phyloP scores from a whole-genome alignment of 1,140 invertebrate genomes.

The Micrasema minimum region DNA sequence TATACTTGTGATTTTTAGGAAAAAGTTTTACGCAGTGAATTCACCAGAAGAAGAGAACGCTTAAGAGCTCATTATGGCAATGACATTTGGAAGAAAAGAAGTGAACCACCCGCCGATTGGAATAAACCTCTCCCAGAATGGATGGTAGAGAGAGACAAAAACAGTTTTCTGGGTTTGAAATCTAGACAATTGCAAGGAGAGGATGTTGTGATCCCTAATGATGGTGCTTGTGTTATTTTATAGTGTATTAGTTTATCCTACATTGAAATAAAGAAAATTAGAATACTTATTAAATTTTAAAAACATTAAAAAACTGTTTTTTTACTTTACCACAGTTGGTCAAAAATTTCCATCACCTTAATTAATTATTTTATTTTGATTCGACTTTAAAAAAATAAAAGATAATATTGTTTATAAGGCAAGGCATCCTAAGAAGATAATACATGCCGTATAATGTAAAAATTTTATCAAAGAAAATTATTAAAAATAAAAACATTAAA shows the following conservation, averaged over 20 bases:
- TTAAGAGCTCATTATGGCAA: slow-evolving; percentile 76
- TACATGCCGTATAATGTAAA: too few relatives aligned
- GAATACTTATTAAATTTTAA: too few relatives aligned
- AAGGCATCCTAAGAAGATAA: too few relatives aligned
- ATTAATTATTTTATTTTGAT: too few relatives aligned
- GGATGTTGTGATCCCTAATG: slow-evolving; percentile 12
- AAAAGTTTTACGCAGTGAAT: slow-evolving; percentile 78
- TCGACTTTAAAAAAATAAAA: too few relatives aligned
- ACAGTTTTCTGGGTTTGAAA: slow-evolving; percentile 74
- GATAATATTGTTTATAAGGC: too few relatives aligned
- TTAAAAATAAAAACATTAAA: too few relatives aligned
- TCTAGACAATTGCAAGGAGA: slow-evolving; percentile 70
- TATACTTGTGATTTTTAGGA: slow-evolving; percentile 73
- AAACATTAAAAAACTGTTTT: too few relatives aligned
- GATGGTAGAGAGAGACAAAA: slow-evolving; percentile 73
- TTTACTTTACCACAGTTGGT: too few relatives aligned
- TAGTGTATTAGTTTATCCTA: slow-evolving; percentile 29
- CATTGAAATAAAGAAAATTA: too few relatives aligned
- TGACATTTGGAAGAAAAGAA: slow-evolving; percentile 80
- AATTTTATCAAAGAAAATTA: too few relatives aligned
- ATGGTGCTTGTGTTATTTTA: slow-evolving; percentile 38
- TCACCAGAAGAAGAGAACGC: slow-evolving; percentile 69
- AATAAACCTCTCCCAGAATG: slow-evolving; percentile 79
- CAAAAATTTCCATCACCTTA: too few relatives aligned
- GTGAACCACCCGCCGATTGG: slow-evolving; percentile 83